Conservation (phyloP, 2,113 vertebrate genomes). For the Garra rufa region DNA sequence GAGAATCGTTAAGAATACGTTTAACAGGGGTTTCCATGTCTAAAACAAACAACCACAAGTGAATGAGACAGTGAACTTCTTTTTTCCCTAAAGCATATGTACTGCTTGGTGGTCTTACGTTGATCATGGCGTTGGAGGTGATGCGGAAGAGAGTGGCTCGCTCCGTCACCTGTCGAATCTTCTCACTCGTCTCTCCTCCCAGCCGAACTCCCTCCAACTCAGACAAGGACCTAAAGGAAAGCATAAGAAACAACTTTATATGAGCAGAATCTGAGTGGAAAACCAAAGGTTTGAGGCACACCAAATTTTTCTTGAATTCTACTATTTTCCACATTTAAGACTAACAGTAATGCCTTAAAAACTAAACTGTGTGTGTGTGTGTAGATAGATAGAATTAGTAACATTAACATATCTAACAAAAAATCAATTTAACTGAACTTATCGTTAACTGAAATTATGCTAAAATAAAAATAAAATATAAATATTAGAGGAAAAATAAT, state of each 20-base stretch:
- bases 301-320: no score
- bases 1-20: not conserved
- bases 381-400: no score
- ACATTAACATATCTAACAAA: no score
- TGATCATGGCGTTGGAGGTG: constrained; percentile 99
- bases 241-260: not conserved
- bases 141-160: constrained; percentile 95
- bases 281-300: no score
- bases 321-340: no score
- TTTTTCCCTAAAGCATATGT: not conserved
- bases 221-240: constrained; percentile 82
- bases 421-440: no score
- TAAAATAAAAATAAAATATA: no score
- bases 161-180: constrained; percentile 94
- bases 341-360: no score
- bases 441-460: no score
- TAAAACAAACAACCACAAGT: not conserved
- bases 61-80: not conserved
- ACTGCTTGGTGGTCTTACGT: constrained; percentile 77
- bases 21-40: not conserved
- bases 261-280: not conserved
- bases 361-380: no score
- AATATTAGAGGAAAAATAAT: no score
- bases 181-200: constrained; percentile 86
- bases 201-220: constrained; percentile 88